Evolutionary conservation across 2,888 invertebrate genomes (phyloP).

Genomic region (Ferrisia virgata): DNA sequence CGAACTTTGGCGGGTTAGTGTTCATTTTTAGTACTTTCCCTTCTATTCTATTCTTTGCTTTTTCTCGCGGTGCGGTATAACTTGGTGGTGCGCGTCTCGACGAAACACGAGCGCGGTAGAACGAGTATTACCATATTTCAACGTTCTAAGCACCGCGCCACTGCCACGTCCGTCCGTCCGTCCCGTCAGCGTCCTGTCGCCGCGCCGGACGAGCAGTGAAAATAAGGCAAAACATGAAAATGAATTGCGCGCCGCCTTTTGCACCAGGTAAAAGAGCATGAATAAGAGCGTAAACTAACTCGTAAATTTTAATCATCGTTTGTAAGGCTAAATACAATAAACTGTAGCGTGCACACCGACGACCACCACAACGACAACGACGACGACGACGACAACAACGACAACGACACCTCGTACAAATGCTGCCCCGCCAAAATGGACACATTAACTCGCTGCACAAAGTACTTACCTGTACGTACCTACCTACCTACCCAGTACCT

Average conservation of each 20-base stretch:
- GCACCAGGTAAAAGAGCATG: neutral
- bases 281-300: slow-evolving; percentile 25
- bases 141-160: too few species aligned
- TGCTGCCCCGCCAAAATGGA: slow-evolving; percentile 25
- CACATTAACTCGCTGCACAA: slow-evolving; percentile 24
- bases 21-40: slow-evolving; percentile 15
- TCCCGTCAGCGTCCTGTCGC: too few species aligned
- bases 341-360: neutral
- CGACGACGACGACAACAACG: neutral
- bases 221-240: slow-evolving; percentile 18
- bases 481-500: neutral
- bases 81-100: neutral
- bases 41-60: neutral
- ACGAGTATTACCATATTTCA: slow-evolving; percentile 23
- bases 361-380: neutral
- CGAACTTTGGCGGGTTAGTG: slow-evolving; percentile 21
- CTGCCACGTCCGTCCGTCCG: too few species aligned
- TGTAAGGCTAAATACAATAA: slow-evolving; percentile 11
- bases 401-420: neutral
- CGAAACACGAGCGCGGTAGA: neutral
- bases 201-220: neutral
- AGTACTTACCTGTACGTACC: neutral
- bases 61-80: neutral
- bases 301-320: slow-evolving; percentile 31
- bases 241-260: slow-evolving; percentile 11